phyloP scores from a whole-genome alignment of 2,113 vertebrate species.

The Callithrix jacchus region DNA sequence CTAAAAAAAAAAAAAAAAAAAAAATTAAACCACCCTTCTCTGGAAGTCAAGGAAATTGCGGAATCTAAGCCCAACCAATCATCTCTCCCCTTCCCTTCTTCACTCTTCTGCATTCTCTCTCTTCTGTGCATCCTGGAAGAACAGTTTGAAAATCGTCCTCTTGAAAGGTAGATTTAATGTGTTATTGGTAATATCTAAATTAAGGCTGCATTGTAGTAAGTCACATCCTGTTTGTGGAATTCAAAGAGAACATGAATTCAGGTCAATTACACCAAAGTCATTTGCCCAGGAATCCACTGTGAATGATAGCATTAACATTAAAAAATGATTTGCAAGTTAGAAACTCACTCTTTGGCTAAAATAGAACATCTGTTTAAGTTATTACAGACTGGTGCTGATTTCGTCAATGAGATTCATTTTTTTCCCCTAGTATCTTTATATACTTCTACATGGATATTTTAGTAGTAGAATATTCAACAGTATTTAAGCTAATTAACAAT shows the following conservation, averaged over 20 bases:
- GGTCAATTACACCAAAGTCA: background rate
- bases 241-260: background rate
- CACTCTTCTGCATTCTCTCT: no score
- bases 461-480: background rate
- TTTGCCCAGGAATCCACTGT: background rate
- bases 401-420: background rate
- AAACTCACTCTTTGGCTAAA: background rate
- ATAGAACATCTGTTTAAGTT: no score
- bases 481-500: background rate
- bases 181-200: background rate
- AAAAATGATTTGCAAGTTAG: background rate
- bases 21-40: no score
- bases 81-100: rapidly evolving
- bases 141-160: background rate
- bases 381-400: background rate
- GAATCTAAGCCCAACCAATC: background rate
- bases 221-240: background rate
- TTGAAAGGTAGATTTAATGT: background rate
- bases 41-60: background rate
- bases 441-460: background rate
- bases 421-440: background rate
- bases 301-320: background rate
- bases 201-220: background rate
- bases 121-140: background rate
- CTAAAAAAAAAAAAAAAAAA: background rate